A percentile compares a stretch with the other conserved stretches of the same genome.
These are phyloP conservation scores for Psittacus erithacus DNA, from an alignment of 2,113 vertebrate genomes.

Conservation along the genomic window DNA sequence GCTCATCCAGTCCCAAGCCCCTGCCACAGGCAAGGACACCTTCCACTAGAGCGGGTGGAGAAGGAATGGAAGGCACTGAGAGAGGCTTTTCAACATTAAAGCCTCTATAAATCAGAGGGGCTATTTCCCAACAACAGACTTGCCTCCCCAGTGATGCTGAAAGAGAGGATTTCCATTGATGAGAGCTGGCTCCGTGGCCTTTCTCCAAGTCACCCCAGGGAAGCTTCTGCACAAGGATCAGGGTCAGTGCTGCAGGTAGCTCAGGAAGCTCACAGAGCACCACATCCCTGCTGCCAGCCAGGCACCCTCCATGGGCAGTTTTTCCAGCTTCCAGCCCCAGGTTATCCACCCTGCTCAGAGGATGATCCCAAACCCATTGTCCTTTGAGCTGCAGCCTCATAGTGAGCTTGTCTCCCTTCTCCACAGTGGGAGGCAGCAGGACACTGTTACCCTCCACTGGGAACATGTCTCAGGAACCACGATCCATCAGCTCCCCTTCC, in stretches of 20 bases:
- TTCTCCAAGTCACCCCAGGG: neutral
- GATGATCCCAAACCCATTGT: neutral
- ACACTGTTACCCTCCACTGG: neutral
- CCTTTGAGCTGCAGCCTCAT: neutral
- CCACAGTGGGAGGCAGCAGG: neutral
- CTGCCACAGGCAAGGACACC: neutral
- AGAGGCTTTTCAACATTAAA: neutral
- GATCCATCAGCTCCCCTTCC: rapidly evolving
- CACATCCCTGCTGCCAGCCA: neutral
- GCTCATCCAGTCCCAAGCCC: neutral
- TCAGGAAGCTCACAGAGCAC: neutral
- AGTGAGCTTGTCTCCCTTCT: neutral
- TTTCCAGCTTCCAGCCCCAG: neutral
- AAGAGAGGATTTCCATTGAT: neutral
- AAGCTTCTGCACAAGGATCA: neutral
- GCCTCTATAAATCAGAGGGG: neutral
- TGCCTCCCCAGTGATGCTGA: neutral
- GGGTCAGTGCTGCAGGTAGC: neutral
- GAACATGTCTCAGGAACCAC: rapidly evolving
- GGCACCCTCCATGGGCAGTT: rapidly evolving
- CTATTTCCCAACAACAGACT: neutral
- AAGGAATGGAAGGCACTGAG: neutral
- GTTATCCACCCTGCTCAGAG: neutral
- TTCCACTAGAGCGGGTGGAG: neutral
- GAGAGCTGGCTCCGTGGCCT: neutral